These are phyloP conservation scores for Apodemia zela DNA, from an alignment of 2,888 invertebrate species.

Conservation along the genomic window DNA sequence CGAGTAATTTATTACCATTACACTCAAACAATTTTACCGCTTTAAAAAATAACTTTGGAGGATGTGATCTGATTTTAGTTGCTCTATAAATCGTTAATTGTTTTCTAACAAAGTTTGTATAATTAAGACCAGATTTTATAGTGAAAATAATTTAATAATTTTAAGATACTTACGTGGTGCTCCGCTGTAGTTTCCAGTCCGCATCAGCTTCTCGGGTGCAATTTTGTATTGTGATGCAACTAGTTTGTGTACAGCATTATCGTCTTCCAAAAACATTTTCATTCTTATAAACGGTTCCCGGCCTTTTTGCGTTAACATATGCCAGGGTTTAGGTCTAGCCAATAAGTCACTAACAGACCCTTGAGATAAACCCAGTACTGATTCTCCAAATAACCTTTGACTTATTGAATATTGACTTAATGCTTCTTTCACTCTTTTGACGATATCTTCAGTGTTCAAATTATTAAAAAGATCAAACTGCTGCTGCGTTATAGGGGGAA, in stretches of 20 bases:
- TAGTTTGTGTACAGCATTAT: constrained; percentile 95
- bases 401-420: constrained; percentile 97
- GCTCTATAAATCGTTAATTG: too few species aligned
- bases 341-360: constrained; percentile 98
- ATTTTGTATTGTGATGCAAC: constrained; percentile 99
- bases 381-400: constrained; percentile 98
- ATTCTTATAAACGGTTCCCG: constrained; percentile 98
- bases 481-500: constrained; percentile 98
- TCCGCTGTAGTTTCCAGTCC: constrained; percentile 96
- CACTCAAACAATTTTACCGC: too few species aligned
- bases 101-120: too few species aligned
- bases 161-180: constrained; percentile 87
- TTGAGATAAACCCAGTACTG: constrained; percentile 96
- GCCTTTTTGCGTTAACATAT: constrained; percentile 98
- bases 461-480: constrained; percentile 99
- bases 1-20: too few species aligned
- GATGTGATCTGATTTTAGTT: too few species aligned
- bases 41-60: too few species aligned
- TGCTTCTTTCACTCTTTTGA: constrained; percentile 96
- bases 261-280: constrained; percentile 98
- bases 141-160: constrained; percentile 18
- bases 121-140: not conserved
- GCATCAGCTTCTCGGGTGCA: constrained; percentile 97
- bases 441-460: constrained; percentile 98
- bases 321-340: constrained; percentile 99